Percentiles rank a stretch among this genome's conserved stretches.
phyloP scores from a whole-genome alignment of 2,888 invertebrate genomes.

The Mesodorylaimus sp. region DNA sequence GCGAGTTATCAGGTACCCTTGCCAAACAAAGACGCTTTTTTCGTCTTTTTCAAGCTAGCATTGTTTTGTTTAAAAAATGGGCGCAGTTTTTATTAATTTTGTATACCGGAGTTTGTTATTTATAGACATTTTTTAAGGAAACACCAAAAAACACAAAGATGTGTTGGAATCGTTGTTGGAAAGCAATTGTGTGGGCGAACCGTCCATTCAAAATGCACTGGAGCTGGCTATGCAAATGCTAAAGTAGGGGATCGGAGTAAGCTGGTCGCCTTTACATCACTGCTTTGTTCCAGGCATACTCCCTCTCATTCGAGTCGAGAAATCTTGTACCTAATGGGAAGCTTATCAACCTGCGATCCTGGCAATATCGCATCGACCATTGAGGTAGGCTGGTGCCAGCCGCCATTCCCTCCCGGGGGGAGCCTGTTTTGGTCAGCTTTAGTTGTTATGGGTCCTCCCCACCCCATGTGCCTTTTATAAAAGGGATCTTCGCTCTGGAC shows the following conservation, averaged over 20 bases:
- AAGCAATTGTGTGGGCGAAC: conserved; percentile 62
- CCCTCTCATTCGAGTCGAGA: conserved; percentile 89
- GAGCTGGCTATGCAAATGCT: conserved; percentile 67
- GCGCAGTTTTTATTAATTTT: too few relatives aligned
- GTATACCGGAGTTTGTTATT: too few relatives aligned
- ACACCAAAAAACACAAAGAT: conserved; percentile 34
- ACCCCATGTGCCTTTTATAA: conserved; percentile 30
- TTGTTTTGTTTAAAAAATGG: too few relatives aligned
- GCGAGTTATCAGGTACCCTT: background rate
- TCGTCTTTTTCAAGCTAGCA: conserved; percentile 11
- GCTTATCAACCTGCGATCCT: conserved; percentile 90
- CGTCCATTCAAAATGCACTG: conserved; percentile 82
- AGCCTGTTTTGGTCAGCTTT: too few relatives aligned
- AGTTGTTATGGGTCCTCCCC: conserved; percentile 7
- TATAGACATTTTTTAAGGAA: conserved; percentile 34
- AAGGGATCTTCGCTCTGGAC: too few relatives aligned
- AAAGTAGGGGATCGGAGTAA: conserved; percentile 33
- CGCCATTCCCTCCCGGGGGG: too few relatives aligned
- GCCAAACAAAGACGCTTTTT: background rate
- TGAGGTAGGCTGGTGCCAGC: too few relatives aligned
- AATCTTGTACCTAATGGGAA: conserved; percentile 71
- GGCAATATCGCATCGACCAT: conserved; percentile 69
- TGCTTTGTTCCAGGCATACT: conserved; percentile 42
- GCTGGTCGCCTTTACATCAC: conserved; percentile 9
- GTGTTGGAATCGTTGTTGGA: conserved; percentile 39